Evolutionary conservation across 2,797 vertebrate species (phyloP).

Genomic region (Perdix hodgsoniae): DNA sequence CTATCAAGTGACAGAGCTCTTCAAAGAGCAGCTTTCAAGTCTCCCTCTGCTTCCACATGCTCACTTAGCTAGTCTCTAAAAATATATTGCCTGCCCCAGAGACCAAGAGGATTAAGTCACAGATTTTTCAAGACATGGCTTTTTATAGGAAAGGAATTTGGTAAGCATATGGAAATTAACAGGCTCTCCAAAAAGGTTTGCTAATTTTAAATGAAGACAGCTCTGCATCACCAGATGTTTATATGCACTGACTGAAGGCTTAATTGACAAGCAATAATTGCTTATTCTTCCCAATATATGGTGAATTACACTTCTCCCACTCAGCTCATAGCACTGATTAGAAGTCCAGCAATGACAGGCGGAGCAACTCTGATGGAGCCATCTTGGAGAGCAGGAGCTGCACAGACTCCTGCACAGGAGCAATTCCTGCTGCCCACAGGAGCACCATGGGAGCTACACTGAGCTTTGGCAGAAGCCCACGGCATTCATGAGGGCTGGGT

Average conservation of each 20-base stretch:
- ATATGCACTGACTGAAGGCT: constrained; percentile 49
- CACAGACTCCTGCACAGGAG: not conserved
- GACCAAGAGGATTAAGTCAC: constrained; percentile 44
- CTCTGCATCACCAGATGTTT: constrained; percentile 60
- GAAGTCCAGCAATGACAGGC: not conserved
- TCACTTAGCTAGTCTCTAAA: constrained; percentile 52
- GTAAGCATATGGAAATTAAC: constrained; percentile 54
- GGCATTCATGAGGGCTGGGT: not conserved
- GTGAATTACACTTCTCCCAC: constrained; percentile 41
- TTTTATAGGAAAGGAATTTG: constrained; percentile 38
- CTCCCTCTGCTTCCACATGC: not conserved
- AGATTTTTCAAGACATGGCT: not conserved
- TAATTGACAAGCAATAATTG: constrained; percentile 66
- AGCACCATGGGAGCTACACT: not conserved
- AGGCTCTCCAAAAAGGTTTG: constrained; percentile 52
- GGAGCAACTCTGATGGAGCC: not conserved
- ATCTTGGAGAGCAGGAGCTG: not conserved
- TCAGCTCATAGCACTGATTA: constrained; percentile 37
- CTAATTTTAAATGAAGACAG: constrained; percentile 58
- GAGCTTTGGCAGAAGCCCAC: not conserved
- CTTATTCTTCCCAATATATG: constrained; percentile 58
- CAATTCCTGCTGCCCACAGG: accelerated
- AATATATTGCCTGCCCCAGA: constrained; percentile 30
- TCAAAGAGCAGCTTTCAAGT: constrained; percentile 10
- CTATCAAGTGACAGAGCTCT: not conserved